Evolutionary conservation across 2,113 vertebrate species (phyloP).

Genomic region (Calyptomena viridis): DNA sequence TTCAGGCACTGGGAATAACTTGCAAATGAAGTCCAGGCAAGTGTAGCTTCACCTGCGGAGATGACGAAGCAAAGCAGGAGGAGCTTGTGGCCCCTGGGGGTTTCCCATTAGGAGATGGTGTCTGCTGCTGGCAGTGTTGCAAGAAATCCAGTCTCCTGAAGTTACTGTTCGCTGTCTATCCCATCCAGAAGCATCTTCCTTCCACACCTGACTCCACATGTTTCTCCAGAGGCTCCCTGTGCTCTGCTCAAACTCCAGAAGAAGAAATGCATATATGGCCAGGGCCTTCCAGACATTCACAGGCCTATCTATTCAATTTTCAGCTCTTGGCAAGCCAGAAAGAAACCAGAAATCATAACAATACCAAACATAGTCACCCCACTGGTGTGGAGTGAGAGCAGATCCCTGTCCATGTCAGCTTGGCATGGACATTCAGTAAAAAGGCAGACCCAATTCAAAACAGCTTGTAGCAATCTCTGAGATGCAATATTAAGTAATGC

Average conservation of each 20-base stretch:
- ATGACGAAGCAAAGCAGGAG: neutral
- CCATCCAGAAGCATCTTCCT: neutral
- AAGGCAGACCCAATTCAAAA: neutral
- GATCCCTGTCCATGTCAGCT: neutral
- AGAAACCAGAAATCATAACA: neutral
- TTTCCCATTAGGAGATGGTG: neutral
- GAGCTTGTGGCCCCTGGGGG: accelerated
- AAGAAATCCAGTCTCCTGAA: neutral
- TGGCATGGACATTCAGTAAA: neutral
- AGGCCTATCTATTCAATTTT: neutral
- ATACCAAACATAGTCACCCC: neutral
- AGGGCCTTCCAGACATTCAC: neutral
- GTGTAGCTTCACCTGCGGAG: neutral
- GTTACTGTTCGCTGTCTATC: neutral
- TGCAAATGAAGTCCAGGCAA: neutral
- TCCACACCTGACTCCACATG: neutral
- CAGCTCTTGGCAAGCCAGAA: neutral
- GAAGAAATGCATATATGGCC: neutral
- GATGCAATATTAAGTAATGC: neutral
- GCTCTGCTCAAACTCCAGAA: neutral
- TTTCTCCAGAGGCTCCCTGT: neutral
- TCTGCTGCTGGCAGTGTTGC: neutral
- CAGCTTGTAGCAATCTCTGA: neutral
- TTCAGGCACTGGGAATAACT: neutral
- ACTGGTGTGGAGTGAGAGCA: neutral